Conservation (phyloP, 2,113 vertebrate genomes). For the Myotis yumanensis region DNA sequence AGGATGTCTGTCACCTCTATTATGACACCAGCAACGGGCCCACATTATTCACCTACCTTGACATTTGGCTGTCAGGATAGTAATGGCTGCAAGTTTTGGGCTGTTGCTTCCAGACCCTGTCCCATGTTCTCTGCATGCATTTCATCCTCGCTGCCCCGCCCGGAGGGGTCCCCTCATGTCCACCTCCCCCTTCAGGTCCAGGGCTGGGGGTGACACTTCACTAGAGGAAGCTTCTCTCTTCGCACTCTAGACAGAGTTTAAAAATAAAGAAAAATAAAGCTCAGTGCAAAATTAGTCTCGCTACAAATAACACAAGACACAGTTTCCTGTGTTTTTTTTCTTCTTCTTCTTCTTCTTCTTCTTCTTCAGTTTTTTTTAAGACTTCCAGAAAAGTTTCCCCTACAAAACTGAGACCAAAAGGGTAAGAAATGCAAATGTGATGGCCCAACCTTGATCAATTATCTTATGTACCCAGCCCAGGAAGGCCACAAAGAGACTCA, state of each 20-base stretch:
- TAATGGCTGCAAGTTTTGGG: accelerated
- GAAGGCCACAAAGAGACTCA: background rate
- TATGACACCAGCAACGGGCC: background rate
- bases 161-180: background rate
- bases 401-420: constrained; percentile 81
- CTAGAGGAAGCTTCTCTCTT: background rate
- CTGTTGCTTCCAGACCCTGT: background rate
- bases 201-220: background rate
- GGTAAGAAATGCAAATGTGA: constrained; percentile 57
- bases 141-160: accelerated
- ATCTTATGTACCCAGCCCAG: background rate
- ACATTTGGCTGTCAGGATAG: accelerated
- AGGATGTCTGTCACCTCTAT: too few relatives aligned
- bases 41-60: background rate
- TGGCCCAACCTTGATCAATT: constrained; percentile 45
- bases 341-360: constrained; percentile 66
- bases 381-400: constrained; percentile 83
- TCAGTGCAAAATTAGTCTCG: constrained; percentile 81
- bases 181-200: background rate
- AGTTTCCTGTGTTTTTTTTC: constrained; percentile 84
- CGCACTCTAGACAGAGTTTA: constrained; percentile 45
- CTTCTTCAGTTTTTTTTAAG: constrained; percentile 81
- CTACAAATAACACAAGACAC: constrained; percentile 67
- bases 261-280: constrained; percentile 80
- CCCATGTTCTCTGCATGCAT: accelerated